Percentiles rank a stretch among this genome's conserved stretches.
Conservation (phyloP, 2,797 vertebrate species). For the Denticeps clupeoides region DNA sequence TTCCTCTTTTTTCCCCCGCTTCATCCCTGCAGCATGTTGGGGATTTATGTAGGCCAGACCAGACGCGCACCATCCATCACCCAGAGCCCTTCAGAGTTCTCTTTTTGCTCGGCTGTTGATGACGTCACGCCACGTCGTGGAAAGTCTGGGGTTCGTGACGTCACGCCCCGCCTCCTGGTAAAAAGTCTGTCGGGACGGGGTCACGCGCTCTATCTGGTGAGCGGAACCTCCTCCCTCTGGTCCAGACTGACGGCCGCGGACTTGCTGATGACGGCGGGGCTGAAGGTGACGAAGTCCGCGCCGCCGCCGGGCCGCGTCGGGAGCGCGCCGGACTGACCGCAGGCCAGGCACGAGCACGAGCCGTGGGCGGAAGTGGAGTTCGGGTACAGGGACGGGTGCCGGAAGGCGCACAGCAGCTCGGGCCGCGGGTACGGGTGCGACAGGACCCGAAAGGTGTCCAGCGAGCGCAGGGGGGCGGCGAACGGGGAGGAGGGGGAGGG, state of each 20-base stretch:
- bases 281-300: conserved; percentile 93
- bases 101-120: too few relatives aligned
- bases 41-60: too few relatives aligned
- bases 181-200: not conserved
- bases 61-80: too few relatives aligned
- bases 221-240: conserved; percentile 93
- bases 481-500: conserved; percentile 73
- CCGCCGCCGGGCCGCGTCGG: conserved; percentile 67
- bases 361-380: conserved; percentile 68
- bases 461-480: conserved; percentile 77
- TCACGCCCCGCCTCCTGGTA: too few relatives aligned
- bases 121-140: too few relatives aligned
- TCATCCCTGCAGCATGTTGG: too few relatives aligned
- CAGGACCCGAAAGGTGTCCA: conserved; percentile 90
- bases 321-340: conserved; percentile 68
- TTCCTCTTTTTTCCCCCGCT: conserved; percentile 73
- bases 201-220: conserved; percentile 80
- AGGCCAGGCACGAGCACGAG: conserved; percentile 87
- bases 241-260: conserved; percentile 80
- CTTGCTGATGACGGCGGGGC: conserved; percentile 93
- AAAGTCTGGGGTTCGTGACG: too few relatives aligned
- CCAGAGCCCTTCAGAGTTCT: too few relatives aligned
- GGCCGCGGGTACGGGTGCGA: conserved; percentile 92
- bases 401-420: conserved; percentile 93
- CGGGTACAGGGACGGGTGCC: conserved; percentile 86